Evolutionary conservation across 2,888 invertebrate species (phyloP).

Genomic region (Andrena haemorrhoa): DNA sequence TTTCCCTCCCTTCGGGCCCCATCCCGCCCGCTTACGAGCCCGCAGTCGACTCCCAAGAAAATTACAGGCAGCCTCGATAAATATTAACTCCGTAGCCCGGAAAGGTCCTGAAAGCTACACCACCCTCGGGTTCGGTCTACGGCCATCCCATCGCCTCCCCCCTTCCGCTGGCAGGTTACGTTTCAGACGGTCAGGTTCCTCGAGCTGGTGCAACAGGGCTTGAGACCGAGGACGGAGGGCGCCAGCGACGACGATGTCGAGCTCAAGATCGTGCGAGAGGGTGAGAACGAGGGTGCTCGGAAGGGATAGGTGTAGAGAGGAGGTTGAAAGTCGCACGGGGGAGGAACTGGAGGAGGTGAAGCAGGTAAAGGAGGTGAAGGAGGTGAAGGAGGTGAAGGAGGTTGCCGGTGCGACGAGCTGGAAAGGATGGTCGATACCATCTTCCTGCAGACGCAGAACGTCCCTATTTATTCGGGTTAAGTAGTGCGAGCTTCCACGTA

Average conservation of each 20-base stretch:
- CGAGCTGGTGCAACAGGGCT: conserved; percentile 52
- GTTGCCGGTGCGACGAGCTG: conserved; percentile 51
- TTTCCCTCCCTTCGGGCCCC: conserved; percentile 41
- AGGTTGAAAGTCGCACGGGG: not conserved
- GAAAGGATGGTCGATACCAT: conserved; percentile 69
- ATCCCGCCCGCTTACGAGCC: conserved; percentile 27
- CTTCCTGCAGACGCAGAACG: conserved; percentile 53
- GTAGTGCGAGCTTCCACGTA: conserved; percentile 48
- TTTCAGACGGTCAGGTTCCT: conserved; percentile 60
- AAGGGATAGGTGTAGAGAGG: not conserved
- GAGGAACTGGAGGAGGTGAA: not conserved
- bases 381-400: not conserved
- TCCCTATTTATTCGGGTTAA: conserved; percentile 71
- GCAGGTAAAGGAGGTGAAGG: not conserved
- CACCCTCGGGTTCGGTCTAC: conserved; percentile 52
- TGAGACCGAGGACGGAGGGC: conserved; percentile 6
- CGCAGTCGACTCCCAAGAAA: conserved; percentile 59
- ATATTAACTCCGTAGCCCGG: conserved; percentile 69
- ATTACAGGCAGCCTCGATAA: conserved; percentile 73
- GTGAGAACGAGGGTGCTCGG: not conserved
- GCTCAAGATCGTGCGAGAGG: not conserved
- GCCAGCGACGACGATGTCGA: conserved; percentile 2
- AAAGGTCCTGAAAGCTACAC: conserved; percentile 64
- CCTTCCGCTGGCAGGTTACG: conserved; percentile 32
- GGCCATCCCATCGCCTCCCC: conserved; percentile 10